Evolutionary conservation across 2,797 vertebrate genomes (phyloP).

Genomic region (Pseudotriccus pelzelni): DNA sequence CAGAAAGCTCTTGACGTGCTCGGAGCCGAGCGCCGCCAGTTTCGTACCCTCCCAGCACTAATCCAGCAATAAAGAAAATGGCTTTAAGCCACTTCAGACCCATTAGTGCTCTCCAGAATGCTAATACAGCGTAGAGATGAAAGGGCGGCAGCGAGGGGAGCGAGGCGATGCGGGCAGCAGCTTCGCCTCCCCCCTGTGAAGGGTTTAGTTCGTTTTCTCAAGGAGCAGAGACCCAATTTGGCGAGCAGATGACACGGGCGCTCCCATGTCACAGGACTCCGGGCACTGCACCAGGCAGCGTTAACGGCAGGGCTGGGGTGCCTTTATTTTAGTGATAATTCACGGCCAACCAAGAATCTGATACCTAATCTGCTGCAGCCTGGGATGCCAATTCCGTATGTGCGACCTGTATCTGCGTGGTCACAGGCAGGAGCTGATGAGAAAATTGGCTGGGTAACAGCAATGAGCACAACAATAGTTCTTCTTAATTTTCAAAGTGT

Average conservation of each 20-base stretch:
- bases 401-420: accelerated
- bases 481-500: not conserved
- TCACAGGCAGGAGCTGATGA: not conserved
- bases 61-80: not conserved
- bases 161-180: not conserved
- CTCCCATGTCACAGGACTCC: not conserved
- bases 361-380: not conserved
- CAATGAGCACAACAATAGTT: not conserved
- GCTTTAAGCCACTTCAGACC: constrained; percentile 33
- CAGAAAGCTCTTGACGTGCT: not conserved
- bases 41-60: not conserved
- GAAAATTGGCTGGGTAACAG: not conserved
- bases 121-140: not conserved
- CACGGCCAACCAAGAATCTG: not conserved
- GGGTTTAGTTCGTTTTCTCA: not conserved
- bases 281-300: not conserved
- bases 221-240: not conserved
- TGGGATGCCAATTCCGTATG: not conserved
- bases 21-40: not conserved
- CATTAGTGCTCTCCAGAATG: not conserved
- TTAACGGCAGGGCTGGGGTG: not conserved
- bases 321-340: not conserved
- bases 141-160: not conserved
- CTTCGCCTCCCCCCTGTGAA: not conserved
- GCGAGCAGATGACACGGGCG: not conserved